phyloP scores from a whole-genome alignment of 2,797 vertebrate species.

The Myotis findleyi region DNA sequence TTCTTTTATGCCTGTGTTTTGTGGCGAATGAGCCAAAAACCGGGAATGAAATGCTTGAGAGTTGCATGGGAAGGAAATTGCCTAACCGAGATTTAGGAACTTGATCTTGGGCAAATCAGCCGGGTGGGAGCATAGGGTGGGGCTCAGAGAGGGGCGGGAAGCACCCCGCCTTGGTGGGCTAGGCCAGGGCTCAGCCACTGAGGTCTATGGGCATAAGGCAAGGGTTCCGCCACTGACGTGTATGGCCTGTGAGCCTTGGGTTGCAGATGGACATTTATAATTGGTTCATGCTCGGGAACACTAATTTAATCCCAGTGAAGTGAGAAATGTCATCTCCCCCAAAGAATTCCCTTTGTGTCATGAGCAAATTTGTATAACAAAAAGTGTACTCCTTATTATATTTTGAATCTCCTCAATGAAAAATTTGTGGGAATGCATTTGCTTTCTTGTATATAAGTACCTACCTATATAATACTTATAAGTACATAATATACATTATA shows the following conservation, averaged over 20 bases:
- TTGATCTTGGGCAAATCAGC: conserved; percentile 13
- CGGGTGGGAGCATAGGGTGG: background rate
- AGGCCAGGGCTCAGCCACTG: background rate
- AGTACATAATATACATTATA: background rate
- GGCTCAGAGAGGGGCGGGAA: background rate
- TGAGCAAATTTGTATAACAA: background rate
- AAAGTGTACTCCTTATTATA: background rate
- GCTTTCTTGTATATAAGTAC: background rate
- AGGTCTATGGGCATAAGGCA: background rate
- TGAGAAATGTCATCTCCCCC: background rate
- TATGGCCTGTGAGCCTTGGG: background rate
- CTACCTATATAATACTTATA: background rate
- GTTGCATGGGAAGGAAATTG: conserved; percentile 55
- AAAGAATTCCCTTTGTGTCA: background rate
- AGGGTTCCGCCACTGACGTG: background rate
- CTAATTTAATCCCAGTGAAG: background rate
- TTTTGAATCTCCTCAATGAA: conserved; percentile 36
- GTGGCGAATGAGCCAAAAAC: background rate
- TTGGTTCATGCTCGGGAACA: background rate
- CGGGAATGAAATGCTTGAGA: conserved; percentile 35
- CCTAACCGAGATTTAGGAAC: background rate
- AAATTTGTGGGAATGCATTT: background rate
- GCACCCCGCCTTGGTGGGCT: fast-evolving
- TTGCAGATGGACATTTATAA: background rate
- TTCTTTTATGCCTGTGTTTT: background rate